phyloP scores from a whole-genome alignment of 2,888 invertebrate genomes.

The Xanthostigma xanthostigma region DNA sequence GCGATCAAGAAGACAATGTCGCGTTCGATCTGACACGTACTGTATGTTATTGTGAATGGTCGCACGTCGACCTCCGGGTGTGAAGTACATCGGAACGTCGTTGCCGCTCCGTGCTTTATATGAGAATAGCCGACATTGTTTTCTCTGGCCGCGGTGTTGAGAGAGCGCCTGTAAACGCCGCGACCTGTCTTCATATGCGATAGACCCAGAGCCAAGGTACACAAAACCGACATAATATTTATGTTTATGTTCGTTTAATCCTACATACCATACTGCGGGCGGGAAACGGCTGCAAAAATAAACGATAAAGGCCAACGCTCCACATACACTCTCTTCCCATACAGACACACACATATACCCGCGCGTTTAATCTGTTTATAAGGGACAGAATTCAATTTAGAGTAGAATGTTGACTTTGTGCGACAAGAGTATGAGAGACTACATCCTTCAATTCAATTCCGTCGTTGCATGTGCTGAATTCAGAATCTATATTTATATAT shows the following conservation, averaged over 20 bases:
- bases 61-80: neutral
- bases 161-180: no score
- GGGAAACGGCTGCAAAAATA: conserved; percentile 18
- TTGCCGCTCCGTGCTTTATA: conserved; percentile 16
- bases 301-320: conserved; percentile 19
- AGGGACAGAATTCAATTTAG: conserved; percentile 17
- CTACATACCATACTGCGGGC: conserved; percentile 7
- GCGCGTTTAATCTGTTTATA: conserved; percentile 20
- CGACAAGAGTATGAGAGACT: conserved; percentile 6
- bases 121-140: conserved; percentile 22
- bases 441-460: neutral
- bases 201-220: conserved; percentile 18
- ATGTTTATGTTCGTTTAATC: conserved; percentile 21
- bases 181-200: no score
- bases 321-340: no score
- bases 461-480: neutral
- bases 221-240: conserved; percentile 18
- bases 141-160: conserved; percentile 18
- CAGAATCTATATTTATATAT: neutral
- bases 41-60: neutral
- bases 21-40: no score
- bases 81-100: neutral
- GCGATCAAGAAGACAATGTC: no score
- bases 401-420: conserved; percentile 18
- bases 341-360: conserved; percentile 2